These are phyloP conservation scores for Dorcus parallelipipedus DNA, from an alignment of 2,888 invertebrate species.

Conservation along the genomic window DNA sequence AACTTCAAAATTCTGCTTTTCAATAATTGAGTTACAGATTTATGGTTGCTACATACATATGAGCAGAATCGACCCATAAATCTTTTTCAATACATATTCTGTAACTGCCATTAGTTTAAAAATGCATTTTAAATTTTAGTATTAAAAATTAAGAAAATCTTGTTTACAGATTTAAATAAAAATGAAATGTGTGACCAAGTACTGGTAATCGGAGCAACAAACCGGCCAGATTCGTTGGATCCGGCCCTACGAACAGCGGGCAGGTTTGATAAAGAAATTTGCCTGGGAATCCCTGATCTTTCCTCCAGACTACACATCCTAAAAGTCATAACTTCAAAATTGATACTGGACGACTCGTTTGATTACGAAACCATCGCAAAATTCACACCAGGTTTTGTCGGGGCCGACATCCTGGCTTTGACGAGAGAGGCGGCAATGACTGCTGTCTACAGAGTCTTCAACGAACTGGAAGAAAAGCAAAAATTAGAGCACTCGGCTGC, in stretches of 20 bases:
- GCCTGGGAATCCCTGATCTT: slow-evolving; percentile 89
- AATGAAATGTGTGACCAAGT: slow-evolving; percentile 60
- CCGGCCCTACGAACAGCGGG: slow-evolving; percentile 89
- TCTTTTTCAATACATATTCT: no score
- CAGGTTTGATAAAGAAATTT: slow-evolving; percentile 91
- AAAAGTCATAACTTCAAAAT: slow-evolving; percentile 63
- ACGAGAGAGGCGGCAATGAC: slow-evolving; percentile 84
- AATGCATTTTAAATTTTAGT: no score
- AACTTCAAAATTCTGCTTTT: no score
- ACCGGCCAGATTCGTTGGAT: slow-evolving; percentile 88
- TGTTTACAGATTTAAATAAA: slow-evolving; percentile 48
- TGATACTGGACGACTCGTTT: slow-evolving; percentile 68
- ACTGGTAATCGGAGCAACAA: slow-evolving; percentile 93
- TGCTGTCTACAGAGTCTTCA: slow-evolving; percentile 66
- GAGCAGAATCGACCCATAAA: no score
- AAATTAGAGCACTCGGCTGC: slow-evolving; percentile 27
- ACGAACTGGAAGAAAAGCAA: slow-evolving; percentile 39
- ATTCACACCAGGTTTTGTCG: slow-evolving; percentile 93
- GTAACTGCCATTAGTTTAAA: no score
- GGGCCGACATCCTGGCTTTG: slow-evolving; percentile 86
- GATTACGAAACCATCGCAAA: slow-evolving; percentile 72
- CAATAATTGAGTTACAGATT: no score
- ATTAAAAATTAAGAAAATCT: not conserved
- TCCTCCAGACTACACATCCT: slow-evolving; percentile 79
- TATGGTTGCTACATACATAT: no score